Evolutionary conservation across 2,113 vertebrate genomes (phyloP).

Genomic region (Camelus dromedarius): DNA sequence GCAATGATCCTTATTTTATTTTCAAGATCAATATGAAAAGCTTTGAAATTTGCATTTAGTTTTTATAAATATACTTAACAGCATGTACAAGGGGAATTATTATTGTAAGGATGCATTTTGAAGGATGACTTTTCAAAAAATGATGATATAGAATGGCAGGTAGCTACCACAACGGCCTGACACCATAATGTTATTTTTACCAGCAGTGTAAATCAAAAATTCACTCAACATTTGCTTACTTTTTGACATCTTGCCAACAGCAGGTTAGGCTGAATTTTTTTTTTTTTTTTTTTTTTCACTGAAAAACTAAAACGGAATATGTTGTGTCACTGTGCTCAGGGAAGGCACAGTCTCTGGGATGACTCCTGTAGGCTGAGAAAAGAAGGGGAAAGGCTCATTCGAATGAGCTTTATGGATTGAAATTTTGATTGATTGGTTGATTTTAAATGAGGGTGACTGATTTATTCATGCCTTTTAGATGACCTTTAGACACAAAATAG

Average conservation of each 20-base stretch:
- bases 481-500: neutral
- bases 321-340: neutral
- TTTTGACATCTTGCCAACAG: slow-evolving; percentile 63
- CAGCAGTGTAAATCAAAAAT: slow-evolving; percentile 52
- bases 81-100: neutral
- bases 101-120: neutral
- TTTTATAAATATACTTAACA: slow-evolving; percentile 33
- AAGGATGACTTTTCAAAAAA: slow-evolving; percentile 37
- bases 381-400: neutral
- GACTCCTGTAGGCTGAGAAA: neutral
- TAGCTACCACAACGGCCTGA: slow-evolving; percentile 35
- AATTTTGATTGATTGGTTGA: neutral
- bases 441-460: neutral
- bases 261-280: slow-evolving; percentile 11
- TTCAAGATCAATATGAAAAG: slow-evolving; percentile 44
- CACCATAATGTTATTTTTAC: slow-evolving; percentile 57
- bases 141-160: slow-evolving; percentile 50
- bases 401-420: neutral
- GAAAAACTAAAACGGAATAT: slow-evolving; percentile 29
- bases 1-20: slow-evolving; percentile 50
- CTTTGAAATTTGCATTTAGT: neutral
- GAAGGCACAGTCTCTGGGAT: neutral
- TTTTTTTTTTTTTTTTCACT: slow-evolving; percentile 9
- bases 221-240: slow-evolving; percentile 43
- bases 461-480: neutral